A percentile compares a stretch with the other conserved stretches of the same genome.
phyloP scores from a whole-genome alignment of 2,888 invertebrate genomes.

The Lepeophtheirus nordmannii region DNA sequence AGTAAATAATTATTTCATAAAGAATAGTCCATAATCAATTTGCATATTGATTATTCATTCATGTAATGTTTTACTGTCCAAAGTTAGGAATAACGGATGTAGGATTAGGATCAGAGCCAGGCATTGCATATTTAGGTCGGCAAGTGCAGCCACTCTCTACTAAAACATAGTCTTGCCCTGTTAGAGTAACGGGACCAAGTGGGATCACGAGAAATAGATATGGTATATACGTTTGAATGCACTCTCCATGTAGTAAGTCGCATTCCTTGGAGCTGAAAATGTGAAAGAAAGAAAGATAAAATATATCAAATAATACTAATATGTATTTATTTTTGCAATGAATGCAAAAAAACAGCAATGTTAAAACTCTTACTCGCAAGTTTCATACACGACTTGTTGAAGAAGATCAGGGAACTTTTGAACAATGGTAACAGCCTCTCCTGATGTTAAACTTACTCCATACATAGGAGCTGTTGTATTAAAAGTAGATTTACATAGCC shows the following conservation, averaged over 20 bases:
- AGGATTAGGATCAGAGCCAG: constrained; percentile 18
- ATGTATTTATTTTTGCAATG: constrained; percentile 21
- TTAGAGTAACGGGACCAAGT: constrained; percentile 42
- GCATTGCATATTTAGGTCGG: constrained; percentile 42
- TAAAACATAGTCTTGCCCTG: constrained; percentile 73
- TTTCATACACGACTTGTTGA: constrained; percentile 82
- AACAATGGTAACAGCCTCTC: constrained; percentile 79
- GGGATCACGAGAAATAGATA: constrained; percentile 80
- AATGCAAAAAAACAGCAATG: constrained; percentile 8
- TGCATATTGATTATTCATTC: too few species aligned
- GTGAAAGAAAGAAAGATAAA: constrained; percentile 27
- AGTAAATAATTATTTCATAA: too few species aligned
- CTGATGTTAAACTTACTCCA: constrained; percentile 79
- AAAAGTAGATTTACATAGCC: constrained; percentile 71
- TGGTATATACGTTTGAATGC: constrained; percentile 79
- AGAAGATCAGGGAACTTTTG: constrained; percentile 82
- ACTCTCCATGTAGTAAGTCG: constrained; percentile 70
- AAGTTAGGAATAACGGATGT: constrained; percentile 16
- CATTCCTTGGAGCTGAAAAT: constrained; percentile 64
- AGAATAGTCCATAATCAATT: too few species aligned
- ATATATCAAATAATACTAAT: constrained; percentile 7
- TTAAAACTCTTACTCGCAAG: constrained; percentile 65
- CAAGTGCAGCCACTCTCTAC: constrained; percentile 89
- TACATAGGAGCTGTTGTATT: constrained; percentile 89
- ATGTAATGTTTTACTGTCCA: neutral